These are phyloP conservation scores for Linepithema humile DNA, from an alignment of 1,140 invertebrate genomes.

Conservation along the genomic window DNA sequence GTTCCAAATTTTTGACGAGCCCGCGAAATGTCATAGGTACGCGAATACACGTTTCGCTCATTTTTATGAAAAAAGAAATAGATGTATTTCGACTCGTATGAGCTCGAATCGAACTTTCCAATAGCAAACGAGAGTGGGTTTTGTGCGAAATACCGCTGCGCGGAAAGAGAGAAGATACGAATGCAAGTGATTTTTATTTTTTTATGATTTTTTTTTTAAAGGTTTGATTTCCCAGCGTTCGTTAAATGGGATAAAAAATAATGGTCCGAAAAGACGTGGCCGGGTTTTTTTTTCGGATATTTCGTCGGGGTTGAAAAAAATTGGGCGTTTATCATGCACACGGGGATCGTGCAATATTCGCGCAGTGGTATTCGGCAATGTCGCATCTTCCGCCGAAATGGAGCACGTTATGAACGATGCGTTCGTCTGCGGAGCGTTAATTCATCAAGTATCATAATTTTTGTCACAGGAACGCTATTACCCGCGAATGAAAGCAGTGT, in stretches of 20 bases:
- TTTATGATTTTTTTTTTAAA: conserved; percentile 10
- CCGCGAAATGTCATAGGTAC: not conserved
- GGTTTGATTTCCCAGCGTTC: conserved; percentile 42
- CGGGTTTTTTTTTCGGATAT: not conserved
- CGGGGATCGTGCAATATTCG: not conserved
- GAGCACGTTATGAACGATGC: not conserved
- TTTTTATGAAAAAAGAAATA: conserved; percentile 7
- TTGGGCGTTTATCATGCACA: not conserved
- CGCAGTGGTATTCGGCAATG: not conserved
- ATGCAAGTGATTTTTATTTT: conserved; percentile 22
- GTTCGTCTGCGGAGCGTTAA: not conserved
- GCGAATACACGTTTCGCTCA: not conserved
- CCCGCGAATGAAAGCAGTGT: conserved; percentile 30
- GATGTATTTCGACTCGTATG: not conserved
- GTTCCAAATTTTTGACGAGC: not conserved
- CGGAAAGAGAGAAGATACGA: not conserved
- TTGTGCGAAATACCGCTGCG: not conserved
- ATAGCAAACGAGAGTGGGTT: not conserved
- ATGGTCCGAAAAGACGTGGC: conserved; percentile 11
- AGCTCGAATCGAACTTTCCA: not conserved
- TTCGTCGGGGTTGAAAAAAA: conserved; percentile 1
- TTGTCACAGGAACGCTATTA: not conserved
- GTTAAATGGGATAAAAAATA: conserved; percentile 47
- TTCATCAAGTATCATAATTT: not conserved
- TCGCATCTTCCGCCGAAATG: not conserved